Evolutionary conservation across 2,888 invertebrate genomes (phyloP), one percentile per base, ranked within the genome.

Genomic region (Drosophila algonquin): DNA sequence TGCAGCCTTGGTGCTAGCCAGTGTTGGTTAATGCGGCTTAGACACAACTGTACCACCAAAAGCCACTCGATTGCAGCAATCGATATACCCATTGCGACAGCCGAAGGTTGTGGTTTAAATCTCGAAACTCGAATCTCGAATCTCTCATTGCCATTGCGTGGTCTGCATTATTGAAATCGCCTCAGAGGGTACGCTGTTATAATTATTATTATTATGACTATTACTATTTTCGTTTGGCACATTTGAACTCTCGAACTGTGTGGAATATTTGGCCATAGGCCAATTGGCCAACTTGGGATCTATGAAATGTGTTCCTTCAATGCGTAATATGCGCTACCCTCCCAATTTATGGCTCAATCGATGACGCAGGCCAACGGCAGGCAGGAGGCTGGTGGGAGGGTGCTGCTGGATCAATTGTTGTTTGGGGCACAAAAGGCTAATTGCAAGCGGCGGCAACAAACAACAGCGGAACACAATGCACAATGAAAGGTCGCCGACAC

Each of bases 341-440:
- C 14, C 64, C 70, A 73, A 85, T 81, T 81, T 85, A 85, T 76
- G 73, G 85, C 40, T n/a, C 82, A 75, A 81, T 85, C 82, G 81
- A 81, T 76, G 84, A 60, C 61, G 68, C 14, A 72, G 72, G 63
- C 76, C 76, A 54, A 54, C n/a, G 40, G 14, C 18, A 3, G 35
- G 30, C 8, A 6, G 48, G 48, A 6, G 40, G 46, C 51, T n/a
- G n/a, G n/a, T n/a, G n/a, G n/a, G n/a, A 16, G 21, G 30, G 40
- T 64, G 53, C 18, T 40, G 14, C 40, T 40, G 40, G 40, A 40
- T 40, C 40, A n/a, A 40, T 40, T 40, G 40, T 40, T 40, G 40
- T 45, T 47, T 21, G 18, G 73, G 73, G 72, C 76, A 64, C 74
- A 69, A 71, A 79, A 76, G 75, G 82, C 81, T 81, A 82, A 82